Evolutionary conservation across 1,140 invertebrate species (phyloP).

Genomic region (Ericerus pela): DNA sequence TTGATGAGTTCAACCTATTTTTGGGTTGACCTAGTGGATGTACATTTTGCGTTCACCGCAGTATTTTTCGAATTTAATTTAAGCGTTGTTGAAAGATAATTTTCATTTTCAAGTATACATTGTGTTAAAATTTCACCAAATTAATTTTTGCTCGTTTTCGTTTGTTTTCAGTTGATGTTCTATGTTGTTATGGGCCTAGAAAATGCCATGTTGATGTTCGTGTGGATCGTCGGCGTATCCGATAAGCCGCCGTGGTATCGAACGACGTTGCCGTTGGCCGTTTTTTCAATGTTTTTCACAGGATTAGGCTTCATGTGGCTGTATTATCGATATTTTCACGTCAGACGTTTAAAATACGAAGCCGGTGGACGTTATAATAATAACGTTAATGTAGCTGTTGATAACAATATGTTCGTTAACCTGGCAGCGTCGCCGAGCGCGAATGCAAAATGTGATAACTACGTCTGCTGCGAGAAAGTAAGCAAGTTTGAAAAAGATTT

Average conservation of each 20-base stretch:
- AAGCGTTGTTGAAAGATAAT: too few species aligned
- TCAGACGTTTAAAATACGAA: constrained; percentile 36
- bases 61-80: too few species aligned
- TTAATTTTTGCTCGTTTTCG: constrained; percentile 16
- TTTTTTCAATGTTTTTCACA: constrained; percentile 48
- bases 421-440: constrained; percentile 4
- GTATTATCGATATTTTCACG: constrained; percentile 50
- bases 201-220: constrained; percentile 56
- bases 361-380: constrained; percentile 35
- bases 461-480: constrained; percentile 9
- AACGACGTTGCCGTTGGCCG: constrained; percentile 37
- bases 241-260: constrained; percentile 31
- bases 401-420: constrained; percentile 3
- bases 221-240: constrained; percentile 34
- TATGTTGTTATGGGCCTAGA: constrained; percentile 85
- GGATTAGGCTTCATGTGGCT: constrained; percentile 72
- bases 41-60: too few species aligned
- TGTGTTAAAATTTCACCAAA: background rate
- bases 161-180: constrained; percentile 47
- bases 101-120: too few species aligned
- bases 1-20: too few species aligned
- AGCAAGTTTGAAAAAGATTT: background rate
- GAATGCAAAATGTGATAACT: constrained; percentile 5
- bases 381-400: constrained; percentile 18
- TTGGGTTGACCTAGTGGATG: too few species aligned